Conservation (phyloP, 2,888 invertebrate genomes). For the Poecilobothrus nobilitatus region DNA sequence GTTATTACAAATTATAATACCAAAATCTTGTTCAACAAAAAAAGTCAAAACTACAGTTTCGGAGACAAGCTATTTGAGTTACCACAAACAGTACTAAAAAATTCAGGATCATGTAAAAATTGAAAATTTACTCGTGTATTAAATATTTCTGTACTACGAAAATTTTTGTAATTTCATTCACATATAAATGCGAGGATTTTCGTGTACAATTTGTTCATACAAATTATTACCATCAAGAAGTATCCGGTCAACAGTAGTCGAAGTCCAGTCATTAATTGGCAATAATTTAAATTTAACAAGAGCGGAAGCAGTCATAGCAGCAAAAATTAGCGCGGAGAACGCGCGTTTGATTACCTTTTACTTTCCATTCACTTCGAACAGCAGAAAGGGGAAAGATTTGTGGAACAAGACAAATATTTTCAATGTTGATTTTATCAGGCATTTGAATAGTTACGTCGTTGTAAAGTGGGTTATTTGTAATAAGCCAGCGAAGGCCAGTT, state of each 20-base stretch:
- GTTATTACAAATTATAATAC: background rate
- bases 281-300: too few relatives aligned
- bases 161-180: too few relatives aligned
- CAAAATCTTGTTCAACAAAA: background rate
- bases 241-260: background rate
- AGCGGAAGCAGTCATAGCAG: background rate
- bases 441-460: conserved; percentile 15
- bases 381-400: background rate
- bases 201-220: too few relatives aligned
- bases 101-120: too few relatives aligned
- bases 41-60: background rate
- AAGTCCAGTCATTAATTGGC: too few relatives aligned
- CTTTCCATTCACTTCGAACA: too few relatives aligned
- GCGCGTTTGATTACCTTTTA: background rate
- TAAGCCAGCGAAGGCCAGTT: too few relatives aligned
- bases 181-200: too few relatives aligned
- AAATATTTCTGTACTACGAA: too few relatives aligned
- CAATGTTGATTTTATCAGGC: background rate
- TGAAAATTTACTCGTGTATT: background rate
- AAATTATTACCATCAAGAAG: too few relatives aligned
- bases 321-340: background rate
- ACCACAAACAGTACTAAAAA: background rate
- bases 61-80: background rate
- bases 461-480: conserved; percentile 21
- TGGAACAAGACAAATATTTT: background rate